Conservation (phyloP, 2,797 vertebrate genomes). For the Myripristis murdjan region DNA sequence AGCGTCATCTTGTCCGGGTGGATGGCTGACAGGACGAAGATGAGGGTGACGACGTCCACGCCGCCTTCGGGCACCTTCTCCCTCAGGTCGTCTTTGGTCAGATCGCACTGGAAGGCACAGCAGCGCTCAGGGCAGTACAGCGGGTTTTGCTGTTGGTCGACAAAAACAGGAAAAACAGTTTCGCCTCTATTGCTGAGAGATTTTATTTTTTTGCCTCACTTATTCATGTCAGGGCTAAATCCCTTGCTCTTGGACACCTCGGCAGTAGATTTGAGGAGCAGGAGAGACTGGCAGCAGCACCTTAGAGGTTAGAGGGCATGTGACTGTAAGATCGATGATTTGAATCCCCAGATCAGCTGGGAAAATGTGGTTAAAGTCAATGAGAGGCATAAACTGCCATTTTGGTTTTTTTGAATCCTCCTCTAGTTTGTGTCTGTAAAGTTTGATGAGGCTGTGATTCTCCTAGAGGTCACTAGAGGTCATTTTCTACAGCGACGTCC, state of each 20-base stretch:
- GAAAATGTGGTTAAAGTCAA: too few species aligned
- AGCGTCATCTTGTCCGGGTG: conserved; percentile 96
- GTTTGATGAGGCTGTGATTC: too few species aligned
- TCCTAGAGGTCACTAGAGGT: too few species aligned
- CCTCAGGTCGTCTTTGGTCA: conserved; percentile 92
- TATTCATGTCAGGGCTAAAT: too few species aligned
- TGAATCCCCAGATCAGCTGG: too few species aligned
- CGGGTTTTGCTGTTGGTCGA: conserved; percentile 90
- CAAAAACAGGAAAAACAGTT: background rate
- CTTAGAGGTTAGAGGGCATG: too few species aligned
- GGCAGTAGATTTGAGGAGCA: background rate
- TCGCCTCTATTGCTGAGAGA: background rate
- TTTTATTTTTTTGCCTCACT: background rate
- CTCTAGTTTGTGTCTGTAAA: too few species aligned
- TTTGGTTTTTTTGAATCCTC: too few species aligned
- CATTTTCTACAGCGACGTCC: too few species aligned
- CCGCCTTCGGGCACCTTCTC: conserved; percentile 85
- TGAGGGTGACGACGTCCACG: conserved; percentile 91
- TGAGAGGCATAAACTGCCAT: too few species aligned
- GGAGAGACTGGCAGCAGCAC: too few species aligned
- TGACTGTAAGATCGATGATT: too few species aligned
- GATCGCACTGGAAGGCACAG: conserved; percentile 94
- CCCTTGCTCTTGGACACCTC: background rate
- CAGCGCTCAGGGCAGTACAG: conserved; percentile 89
- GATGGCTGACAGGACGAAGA: conserved; percentile 96